Evolutionary conservation across 2,888 invertebrate genomes (phyloP).

Genomic region (Thelaira solivaga): DNA sequence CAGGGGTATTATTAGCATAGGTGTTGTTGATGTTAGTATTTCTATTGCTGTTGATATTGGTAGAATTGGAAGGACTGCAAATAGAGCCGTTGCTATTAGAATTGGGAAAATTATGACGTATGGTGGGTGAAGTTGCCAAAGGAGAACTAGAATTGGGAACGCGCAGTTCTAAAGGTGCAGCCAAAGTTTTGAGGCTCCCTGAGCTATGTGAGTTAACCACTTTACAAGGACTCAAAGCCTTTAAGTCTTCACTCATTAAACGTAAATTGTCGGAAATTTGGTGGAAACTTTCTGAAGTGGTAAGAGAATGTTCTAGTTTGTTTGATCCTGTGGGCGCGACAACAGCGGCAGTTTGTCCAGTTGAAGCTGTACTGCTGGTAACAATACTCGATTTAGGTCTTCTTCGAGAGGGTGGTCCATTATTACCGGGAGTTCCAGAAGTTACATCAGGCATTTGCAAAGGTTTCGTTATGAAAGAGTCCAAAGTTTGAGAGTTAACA

Average conservation of each 20-base stretch:
- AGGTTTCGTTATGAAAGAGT: constrained; percentile 73
- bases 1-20: constrained; percentile 61
- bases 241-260: constrained; percentile 76
- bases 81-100: constrained; percentile 61
- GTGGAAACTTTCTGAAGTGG: constrained; percentile 76
- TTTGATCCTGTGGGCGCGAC: constrained; percentile 43
- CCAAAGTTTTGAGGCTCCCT: constrained; percentile 67
- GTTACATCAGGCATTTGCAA: constrained; percentile 74
- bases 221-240: constrained; percentile 74
- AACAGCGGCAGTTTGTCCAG: constrained; percentile 66
- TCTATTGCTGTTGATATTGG: too few species aligned
- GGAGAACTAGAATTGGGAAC: constrained; percentile 69
- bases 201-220: constrained; percentile 68
- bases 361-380: constrained; percentile 62
- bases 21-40: too few species aligned
- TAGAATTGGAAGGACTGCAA: constrained; percentile 50
- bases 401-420: constrained; percentile 51
- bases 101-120: constrained; percentile 38
- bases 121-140: constrained; percentile 67
- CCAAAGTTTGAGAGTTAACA: constrained; percentile 71
- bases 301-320: constrained; percentile 72
- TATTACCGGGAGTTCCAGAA: constrained; percentile 69
- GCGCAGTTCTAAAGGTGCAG: constrained; percentile 65
- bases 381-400: constrained; percentile 38
- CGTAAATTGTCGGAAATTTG: constrained; percentile 77